A percentile compares a stretch with the other conserved stretches of the same genome.
Evolutionary conservation across 2,888 invertebrate genomes (phyloP).

Genomic region (Hartigia nigra): DNA sequence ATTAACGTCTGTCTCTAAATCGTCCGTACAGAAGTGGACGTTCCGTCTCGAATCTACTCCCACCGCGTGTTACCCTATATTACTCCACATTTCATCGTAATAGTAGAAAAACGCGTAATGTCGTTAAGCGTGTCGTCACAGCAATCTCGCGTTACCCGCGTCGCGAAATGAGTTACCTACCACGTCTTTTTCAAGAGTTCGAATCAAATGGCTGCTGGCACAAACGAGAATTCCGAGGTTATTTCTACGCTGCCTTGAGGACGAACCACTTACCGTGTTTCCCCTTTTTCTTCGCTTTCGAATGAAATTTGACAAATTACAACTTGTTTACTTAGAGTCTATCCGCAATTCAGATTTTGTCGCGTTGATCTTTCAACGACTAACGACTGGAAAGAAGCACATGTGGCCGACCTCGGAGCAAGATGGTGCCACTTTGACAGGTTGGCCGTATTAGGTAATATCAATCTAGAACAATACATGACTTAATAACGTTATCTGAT

Average conservation of each 20-base stretch:
- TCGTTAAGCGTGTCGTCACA: conserved; percentile 22
- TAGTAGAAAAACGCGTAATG: conserved; percentile 10
- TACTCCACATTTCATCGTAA: conserved; percentile 14
- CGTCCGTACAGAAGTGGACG: conserved; percentile 7
- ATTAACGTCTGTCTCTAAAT: conserved; percentile 13
- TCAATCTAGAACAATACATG: not conserved
- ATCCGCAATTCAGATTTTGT: not conserved
- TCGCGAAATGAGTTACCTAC: conserved; percentile 5
- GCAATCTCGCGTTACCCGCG: conserved; percentile 16
- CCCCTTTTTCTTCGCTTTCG: not conserved
- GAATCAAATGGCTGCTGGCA: conserved; percentile 9
- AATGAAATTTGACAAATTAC: not conserved
- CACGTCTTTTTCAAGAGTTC: conserved; percentile 1
- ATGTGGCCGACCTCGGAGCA: not conserved
- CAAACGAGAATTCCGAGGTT: not conserved
- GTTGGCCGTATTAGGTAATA: not conserved
- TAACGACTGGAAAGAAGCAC: not conserved
- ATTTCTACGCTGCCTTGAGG: not conserved
- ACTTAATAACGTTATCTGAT: not conserved
- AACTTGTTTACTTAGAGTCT: not conserved
- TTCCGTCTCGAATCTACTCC: conserved; percentile 7
- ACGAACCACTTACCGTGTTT: not conserved
- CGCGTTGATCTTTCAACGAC: not conserved
- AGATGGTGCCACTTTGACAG: not conserved
- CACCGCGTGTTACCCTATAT: conserved; percentile 9